Percentiles rank a stretch among this genome's conserved stretches.
phyloP scores from a whole-genome alignment of 2,888 invertebrate genomes.

The Ophion ventricosus region DNA sequence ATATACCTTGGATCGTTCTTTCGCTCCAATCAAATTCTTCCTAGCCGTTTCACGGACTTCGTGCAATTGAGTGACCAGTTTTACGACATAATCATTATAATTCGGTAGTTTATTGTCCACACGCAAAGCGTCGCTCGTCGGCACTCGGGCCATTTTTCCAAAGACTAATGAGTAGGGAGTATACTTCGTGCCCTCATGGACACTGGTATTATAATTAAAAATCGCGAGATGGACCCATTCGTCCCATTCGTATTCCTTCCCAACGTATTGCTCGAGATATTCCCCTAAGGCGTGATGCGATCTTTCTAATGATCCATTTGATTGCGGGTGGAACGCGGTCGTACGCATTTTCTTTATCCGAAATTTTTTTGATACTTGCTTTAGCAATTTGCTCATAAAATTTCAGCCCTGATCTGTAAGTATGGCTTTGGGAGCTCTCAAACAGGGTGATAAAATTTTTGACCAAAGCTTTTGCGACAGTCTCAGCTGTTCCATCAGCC shows the following conservation, averaged over 20 bases:
- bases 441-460: slow-evolving; percentile 37
- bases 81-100: too few species aligned
- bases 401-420: slow-evolving; percentile 48
- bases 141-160: background rate
- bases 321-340: slow-evolving; percentile 25
- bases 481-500: too few species aligned
- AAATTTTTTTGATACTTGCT: slow-evolving; percentile 7
- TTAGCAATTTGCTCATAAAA: slow-evolving; percentile 38
- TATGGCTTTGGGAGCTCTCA: slow-evolving; percentile 35
- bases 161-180: slow-evolving; percentile 14
- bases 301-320: slow-evolving; percentile 33
- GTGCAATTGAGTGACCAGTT: too few species aligned
- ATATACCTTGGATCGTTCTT: too few species aligned
- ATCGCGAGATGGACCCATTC: slow-evolving; percentile 28
- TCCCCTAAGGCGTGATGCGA: slow-evolving; percentile 26
- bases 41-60: too few species aligned
- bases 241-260: slow-evolving; percentile 36
- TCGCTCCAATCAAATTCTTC: too few species aligned
- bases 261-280: slow-evolving; percentile 26
- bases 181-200: slow-evolving; percentile 53
- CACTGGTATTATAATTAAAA: slow-evolving; percentile 61
- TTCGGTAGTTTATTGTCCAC: background rate
- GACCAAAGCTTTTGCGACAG: slow-evolving; percentile 23
- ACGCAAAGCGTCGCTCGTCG: background rate
- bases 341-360: slow-evolving; percentile 26